Evolutionary conservation across 2,113 vertebrate genomes (phyloP).

Genomic region (Cheirogaleus medius): DNA sequence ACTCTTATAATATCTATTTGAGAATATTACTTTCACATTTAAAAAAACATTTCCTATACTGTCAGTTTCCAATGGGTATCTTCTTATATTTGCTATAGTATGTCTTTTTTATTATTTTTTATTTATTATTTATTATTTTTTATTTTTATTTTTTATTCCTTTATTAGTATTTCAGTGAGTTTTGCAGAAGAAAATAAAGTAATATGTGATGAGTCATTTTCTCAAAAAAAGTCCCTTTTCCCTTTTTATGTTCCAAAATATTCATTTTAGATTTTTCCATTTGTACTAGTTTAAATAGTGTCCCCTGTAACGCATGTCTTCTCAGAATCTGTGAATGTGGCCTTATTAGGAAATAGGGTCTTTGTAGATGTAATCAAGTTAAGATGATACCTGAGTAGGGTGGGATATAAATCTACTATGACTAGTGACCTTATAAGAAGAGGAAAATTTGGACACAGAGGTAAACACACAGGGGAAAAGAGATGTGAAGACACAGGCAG

Average conservation of each 20-base stretch:
- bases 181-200: neutral
- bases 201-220: neutral
- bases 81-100: neutral
- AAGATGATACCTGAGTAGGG: neutral
- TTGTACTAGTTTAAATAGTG: neutral
- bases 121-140: too few relatives aligned
- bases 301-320: neutral
- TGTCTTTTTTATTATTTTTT: neutral
- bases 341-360: neutral
- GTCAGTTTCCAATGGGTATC: neutral
- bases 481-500: neutral
- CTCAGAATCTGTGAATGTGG: neutral
- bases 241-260: neutral
- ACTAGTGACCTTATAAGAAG: neutral
- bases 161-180: neutral
- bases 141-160: neutral
- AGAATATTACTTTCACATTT: neutral
- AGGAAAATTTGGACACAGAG: neutral
- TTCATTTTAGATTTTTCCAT: neutral
- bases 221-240: neutral
- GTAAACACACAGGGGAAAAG: neutral
- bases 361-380: neutral
- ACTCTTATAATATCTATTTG: neutral
- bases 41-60: neutral
- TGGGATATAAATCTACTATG: neutral